Percentiles rank a stretch among this genome's conserved stretches.
phyloP scores from a whole-genome alignment of 2,797 vertebrate species.

The Urophycis tenuis region DNA sequence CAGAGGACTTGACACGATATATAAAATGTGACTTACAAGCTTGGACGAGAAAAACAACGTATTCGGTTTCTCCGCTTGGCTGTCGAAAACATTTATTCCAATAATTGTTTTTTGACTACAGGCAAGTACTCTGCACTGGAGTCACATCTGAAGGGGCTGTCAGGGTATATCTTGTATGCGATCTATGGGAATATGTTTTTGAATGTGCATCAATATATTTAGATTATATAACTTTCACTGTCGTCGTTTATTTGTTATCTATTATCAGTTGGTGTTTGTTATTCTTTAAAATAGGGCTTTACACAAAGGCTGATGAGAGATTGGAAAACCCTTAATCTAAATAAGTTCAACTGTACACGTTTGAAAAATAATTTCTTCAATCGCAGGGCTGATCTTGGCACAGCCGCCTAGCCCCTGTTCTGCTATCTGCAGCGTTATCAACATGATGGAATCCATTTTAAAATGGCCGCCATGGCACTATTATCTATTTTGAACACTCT shows the following conservation, averaged over 20 bases:
- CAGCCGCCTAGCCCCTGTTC: neutral
- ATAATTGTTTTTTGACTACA: neutral
- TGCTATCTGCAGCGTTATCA: neutral
- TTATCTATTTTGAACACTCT: neutral
- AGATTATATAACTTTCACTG: neutral
- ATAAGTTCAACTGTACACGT: neutral
- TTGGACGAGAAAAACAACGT: neutral
- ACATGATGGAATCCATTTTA: neutral
- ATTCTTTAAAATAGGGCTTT: neutral
- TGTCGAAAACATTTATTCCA: neutral
- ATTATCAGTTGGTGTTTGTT: neutral
- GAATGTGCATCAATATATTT: neutral
- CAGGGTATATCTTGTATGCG: neutral
- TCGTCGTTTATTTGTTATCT: neutral
- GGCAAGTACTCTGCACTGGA: neutral
- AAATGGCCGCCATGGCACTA: neutral
- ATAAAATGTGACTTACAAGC: neutral
- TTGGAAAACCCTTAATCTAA: neutral
- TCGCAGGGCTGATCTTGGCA: neutral
- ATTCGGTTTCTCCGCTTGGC: neutral
- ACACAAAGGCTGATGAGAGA: neutral
- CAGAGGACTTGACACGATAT: neutral
- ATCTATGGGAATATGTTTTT: neutral
- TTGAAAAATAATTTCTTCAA: neutral
- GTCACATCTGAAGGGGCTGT: neutral